phyloP scores from a whole-genome alignment of 1,140 invertebrate genomes.

The Caenorhabditis remanei region DNA sequence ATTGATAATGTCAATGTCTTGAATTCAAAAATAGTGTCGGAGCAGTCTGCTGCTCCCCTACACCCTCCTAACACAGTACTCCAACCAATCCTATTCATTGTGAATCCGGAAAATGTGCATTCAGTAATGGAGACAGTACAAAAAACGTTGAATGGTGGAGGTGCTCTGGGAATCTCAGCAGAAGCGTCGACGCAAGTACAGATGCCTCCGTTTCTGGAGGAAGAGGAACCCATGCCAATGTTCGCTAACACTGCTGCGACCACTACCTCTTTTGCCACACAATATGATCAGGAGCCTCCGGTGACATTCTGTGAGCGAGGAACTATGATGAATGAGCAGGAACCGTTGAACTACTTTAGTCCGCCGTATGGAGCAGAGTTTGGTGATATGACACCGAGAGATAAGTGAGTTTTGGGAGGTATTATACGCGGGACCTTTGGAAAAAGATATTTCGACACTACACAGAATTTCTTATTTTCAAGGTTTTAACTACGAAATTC shows the following conservation, averaged over 20 bases:
- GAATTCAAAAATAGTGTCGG: too few species aligned
- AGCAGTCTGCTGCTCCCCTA: neutral
- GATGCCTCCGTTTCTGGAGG: neutral
- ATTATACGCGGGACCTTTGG: too few species aligned
- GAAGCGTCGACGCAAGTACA: conserved; percentile 4
- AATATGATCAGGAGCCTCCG: neutral
- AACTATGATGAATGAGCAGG: conserved; percentile 24
- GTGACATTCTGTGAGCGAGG: conserved; percentile 37
- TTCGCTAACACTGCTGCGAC: neutral
- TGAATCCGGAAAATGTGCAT: neutral
- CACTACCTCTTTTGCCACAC: neutral
- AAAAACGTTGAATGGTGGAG: neutral
- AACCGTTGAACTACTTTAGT: conserved; percentile 9
- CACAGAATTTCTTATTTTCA: too few species aligned
- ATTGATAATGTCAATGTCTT: too few species aligned
- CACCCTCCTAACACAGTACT: neutral
- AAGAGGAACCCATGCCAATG: neutral
- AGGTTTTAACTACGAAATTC: too few species aligned
- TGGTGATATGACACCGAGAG: neutral
- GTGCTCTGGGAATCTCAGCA: neutral
- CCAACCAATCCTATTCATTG: neutral
- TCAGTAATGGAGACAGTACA: neutral
- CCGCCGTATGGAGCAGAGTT: conserved; percentile 41
- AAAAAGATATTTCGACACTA: too few species aligned
- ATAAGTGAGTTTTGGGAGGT: neutral